A percentile compares a stretch with the other conserved stretches of the same genome.
These are phyloP conservation scores for Entomyzon cyanotis DNA, from an alignment of 2,113 vertebrate genomes.

Conservation along the genomic window DNA sequence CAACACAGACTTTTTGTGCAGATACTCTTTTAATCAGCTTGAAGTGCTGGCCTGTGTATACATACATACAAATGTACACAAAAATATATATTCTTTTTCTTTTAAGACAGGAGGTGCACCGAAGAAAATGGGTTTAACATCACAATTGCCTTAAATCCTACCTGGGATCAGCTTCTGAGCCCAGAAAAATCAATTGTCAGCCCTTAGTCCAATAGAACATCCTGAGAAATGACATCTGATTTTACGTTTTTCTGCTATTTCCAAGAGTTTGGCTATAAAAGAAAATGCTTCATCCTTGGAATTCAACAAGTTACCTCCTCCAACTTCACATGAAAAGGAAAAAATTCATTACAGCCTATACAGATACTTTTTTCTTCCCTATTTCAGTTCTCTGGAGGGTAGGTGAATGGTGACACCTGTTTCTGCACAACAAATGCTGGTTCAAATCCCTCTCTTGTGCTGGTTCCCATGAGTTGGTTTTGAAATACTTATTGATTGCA, in stretches of 20 bases:
- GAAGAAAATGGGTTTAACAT: slow-evolving; percentile 7
- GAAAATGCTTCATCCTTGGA: not conserved
- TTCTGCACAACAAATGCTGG: not conserved
- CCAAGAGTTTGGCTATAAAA: not conserved
- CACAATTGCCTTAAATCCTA: slow-evolving; percentile 2
- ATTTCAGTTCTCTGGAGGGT: not conserved
- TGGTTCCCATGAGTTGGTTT: not conserved
- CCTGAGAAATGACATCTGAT: not conserved
- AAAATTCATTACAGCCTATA: not conserved
- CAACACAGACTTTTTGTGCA: not conserved
- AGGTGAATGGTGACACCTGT: not conserved
- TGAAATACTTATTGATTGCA: not conserved
- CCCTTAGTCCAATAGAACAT: not conserved
- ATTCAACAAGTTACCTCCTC: not conserved
- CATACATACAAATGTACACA: not conserved
- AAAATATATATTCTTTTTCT: not conserved
- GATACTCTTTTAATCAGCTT: not conserved
- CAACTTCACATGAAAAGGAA: not conserved
- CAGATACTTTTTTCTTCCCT: not conserved
- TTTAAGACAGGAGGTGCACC: not conserved
- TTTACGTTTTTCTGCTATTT: not conserved
- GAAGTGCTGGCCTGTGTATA: not conserved
- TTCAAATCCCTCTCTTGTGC: not conserved
- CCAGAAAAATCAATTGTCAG: not conserved
- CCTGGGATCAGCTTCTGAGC: slow-evolving; percentile 20